Conservation (phyloP, 2,113 vertebrate species). For the Marcusenius ussheri region DNA sequence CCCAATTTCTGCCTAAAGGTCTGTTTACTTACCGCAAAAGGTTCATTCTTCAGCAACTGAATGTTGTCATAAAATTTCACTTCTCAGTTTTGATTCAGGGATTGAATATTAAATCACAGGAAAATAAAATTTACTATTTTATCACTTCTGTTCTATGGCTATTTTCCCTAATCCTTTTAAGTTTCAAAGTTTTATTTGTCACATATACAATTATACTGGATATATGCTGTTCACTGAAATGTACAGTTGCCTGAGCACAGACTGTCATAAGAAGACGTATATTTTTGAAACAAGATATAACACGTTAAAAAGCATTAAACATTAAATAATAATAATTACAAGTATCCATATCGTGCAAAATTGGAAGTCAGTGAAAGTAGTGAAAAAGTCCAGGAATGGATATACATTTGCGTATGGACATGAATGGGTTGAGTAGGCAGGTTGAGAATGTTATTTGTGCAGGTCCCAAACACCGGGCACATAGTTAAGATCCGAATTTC, state of each 20-base stretch:
- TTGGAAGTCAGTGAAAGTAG: not conserved
- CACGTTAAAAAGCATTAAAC: no score
- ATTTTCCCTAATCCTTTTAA: not conserved
- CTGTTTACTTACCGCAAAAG: conserved; percentile 19
- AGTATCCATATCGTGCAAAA: no score
- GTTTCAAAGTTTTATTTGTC: not conserved
- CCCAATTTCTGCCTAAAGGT: not conserved
- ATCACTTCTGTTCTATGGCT: not conserved
- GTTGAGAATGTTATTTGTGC: not conserved
- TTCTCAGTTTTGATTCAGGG: not conserved
- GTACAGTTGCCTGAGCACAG: not conserved
- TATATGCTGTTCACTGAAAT: not conserved
- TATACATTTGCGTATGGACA: not conserved
- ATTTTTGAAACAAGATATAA: no score
- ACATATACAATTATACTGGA: not conserved
- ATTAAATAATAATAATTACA: no score
- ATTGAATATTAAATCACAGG: conserved; percentile 8
- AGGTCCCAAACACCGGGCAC: not conserved
- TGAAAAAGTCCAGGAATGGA: not conserved
- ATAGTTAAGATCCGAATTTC: not conserved
- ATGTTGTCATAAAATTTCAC: conserved; percentile 10
- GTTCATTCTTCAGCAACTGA: conserved; percentile 16
- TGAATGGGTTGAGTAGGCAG: not conserved
- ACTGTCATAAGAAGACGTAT: no score
- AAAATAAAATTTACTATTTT: conserved; percentile 14